phyloP scores from a whole-genome alignment of 2,113 vertebrate species.

The Hemicordylus capensis region DNA sequence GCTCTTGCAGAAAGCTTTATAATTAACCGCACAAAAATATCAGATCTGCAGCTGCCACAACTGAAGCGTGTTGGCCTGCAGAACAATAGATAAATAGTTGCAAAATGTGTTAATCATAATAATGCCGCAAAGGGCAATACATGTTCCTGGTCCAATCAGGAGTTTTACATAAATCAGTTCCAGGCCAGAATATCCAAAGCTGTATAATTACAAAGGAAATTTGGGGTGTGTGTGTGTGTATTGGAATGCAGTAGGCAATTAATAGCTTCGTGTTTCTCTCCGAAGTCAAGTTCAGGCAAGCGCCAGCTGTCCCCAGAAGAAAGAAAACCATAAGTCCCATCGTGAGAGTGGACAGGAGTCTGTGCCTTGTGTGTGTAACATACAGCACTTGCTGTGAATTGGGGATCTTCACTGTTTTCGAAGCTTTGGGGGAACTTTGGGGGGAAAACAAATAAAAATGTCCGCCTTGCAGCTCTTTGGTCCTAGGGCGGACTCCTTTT shows the following conservation, averaged over 20 bases:
- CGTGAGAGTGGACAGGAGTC: not conserved
- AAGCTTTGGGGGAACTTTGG: too few species aligned
- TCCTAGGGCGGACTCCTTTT: too few species aligned
- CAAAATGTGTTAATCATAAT: constrained; percentile 13
- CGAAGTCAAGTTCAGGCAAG: constrained; percentile 30
- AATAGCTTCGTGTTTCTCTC: not conserved
- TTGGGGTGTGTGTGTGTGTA: not conserved
- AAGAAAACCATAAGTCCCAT: not conserved
- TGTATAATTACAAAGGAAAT: constrained; percentile 26
- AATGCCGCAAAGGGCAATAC: not conserved
- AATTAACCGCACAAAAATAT: constrained; percentile 25
- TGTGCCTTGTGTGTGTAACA: not conserved
- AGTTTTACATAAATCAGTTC: not conserved
- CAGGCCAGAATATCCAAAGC: not conserved
- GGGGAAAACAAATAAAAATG: too few species aligned
- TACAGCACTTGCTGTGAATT: not conserved
- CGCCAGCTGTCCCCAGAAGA: constrained; percentile 18
- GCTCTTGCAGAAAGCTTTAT: not conserved
- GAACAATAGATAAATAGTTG: constrained; percentile 25
- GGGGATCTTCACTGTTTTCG: too few species aligned
- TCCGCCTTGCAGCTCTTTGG: too few species aligned
- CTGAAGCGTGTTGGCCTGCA: not conserved
- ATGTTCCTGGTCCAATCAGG: constrained; percentile 5
- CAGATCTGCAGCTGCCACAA: constrained; percentile 10
- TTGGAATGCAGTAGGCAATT: constrained; percentile 12